These are phyloP conservation scores for Pangasius macronema DNA, from an alignment of 2,797 vertebrate genomes.

Conservation along the genomic window DNA sequence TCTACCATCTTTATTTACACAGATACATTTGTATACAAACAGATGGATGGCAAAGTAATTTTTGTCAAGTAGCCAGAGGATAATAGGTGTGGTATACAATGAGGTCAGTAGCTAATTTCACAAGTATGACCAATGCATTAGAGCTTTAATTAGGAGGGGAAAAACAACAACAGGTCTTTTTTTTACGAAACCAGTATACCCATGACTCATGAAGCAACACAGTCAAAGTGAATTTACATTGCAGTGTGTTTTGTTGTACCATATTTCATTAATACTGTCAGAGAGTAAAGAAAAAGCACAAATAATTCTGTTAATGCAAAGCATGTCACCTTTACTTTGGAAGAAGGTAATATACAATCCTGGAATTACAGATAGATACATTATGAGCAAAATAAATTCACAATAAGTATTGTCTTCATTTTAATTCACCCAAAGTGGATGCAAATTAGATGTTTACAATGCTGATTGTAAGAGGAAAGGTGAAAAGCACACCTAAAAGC, in stretches of 20 bases:
- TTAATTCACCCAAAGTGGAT: constrained; percentile 68
- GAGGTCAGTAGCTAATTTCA: not conserved
- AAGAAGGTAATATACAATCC: constrained; percentile 86
- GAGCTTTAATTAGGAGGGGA: not conserved
- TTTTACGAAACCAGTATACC: not conserved
- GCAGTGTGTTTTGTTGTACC: not conserved
- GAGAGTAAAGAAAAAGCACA: constrained; percentile 40
- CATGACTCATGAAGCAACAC: not conserved
- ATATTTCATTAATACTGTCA: not conserved
- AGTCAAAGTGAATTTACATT: not conserved
- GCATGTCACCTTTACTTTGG: constrained; percentile 83
- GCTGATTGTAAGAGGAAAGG: constrained; percentile 71
- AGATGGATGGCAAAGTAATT: not conserved
- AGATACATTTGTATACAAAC: constrained; percentile 18
- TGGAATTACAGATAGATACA: constrained; percentile 84
- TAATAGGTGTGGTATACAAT: constrained; percentile 6
- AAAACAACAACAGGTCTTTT: not conserved
- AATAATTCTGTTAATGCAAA: constrained; percentile 77
- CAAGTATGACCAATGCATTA: not conserved
- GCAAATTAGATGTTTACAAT: constrained; percentile 72
- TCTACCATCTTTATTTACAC: constrained; percentile 37
- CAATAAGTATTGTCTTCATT: constrained; percentile 75
- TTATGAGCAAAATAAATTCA: constrained; percentile 81
- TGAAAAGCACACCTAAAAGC: constrained; percentile 75
- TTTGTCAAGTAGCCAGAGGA: not conserved